Percentiles rank a stretch among this genome's conserved stretches.
Conservation (phyloP, 2,113 vertebrate genomes). For the Microcebus griseorufus region DNA sequence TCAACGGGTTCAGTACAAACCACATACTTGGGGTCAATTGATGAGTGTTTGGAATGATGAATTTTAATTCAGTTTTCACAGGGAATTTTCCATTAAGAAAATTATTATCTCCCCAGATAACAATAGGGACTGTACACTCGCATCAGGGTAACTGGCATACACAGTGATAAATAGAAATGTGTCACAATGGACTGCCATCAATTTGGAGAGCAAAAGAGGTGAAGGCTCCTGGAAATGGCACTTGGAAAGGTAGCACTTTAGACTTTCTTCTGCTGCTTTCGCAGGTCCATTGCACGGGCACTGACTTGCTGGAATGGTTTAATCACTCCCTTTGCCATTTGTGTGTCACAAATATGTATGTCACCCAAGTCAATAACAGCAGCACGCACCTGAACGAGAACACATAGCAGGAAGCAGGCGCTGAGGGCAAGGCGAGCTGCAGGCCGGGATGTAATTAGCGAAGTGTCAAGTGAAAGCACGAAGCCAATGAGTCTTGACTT, state of each 20-base stretch:
- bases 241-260: background rate
- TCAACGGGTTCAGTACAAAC: background rate
- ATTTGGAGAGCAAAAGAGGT: background rate
- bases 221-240: background rate
- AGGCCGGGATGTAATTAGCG: background rate
- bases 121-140: background rate
- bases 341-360: background rate
- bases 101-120: background rate
- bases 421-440: background rate
- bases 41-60: background rate
- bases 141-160: background rate
- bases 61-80: background rate
- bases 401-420: background rate
- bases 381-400: background rate
- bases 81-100: background rate
- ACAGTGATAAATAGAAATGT: background rate
- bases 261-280: background rate
- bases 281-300: background rate
- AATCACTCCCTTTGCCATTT: constrained; percentile 16
- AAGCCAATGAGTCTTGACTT: constrained; percentile 26
- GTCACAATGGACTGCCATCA: background rate
- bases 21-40: background rate
- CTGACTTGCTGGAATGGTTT: constrained; percentile 49
- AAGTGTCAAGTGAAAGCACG: constrained; percentile 9
- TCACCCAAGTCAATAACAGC: background rate